Percentiles rank a stretch among this genome's conserved stretches.
Conservation (phyloP, 2,113 vertebrate genomes). For the Ia io region DNA sequence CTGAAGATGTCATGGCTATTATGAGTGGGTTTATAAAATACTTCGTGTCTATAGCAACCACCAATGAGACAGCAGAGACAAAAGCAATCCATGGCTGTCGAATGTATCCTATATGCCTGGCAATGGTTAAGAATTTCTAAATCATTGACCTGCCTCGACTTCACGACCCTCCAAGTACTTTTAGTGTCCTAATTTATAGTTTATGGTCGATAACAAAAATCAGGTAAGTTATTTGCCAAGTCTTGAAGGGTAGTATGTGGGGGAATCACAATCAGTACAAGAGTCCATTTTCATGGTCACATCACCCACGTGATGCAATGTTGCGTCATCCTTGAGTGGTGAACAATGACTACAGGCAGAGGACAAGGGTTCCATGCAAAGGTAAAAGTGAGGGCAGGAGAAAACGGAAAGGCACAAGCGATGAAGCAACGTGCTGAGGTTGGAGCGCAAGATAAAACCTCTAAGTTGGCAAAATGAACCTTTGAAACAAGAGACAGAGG, state of each 20-base stretch:
- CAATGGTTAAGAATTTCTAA: background rate
- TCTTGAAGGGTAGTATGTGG: accelerated
- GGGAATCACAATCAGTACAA: background rate
- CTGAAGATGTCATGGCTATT: background rate
- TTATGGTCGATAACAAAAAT: background rate
- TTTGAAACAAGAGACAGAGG: background rate
- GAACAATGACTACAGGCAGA: background rate
- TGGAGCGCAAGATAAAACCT: accelerated
- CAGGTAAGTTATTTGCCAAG: background rate
- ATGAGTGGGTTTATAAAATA: background rate
- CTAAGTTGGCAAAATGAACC: background rate
- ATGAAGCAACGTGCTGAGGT: accelerated
- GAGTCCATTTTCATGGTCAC: too few species aligned
- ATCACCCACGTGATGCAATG: accelerated
- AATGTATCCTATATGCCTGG: accelerated
- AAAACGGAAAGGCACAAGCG: background rate
- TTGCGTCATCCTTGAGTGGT: background rate
- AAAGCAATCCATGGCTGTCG: too few species aligned
- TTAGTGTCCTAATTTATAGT: background rate
- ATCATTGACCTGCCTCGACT: background rate
- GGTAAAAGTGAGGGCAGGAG: accelerated
- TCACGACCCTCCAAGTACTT: background rate
- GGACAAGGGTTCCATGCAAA: background rate
- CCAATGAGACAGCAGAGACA: background rate
- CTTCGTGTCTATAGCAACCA: background rate